Evolutionary conservation across 1,140 invertebrate species (phyloP), one percentile per base, ranked within the genome.

Genomic region (Musca domestica): DNA sequence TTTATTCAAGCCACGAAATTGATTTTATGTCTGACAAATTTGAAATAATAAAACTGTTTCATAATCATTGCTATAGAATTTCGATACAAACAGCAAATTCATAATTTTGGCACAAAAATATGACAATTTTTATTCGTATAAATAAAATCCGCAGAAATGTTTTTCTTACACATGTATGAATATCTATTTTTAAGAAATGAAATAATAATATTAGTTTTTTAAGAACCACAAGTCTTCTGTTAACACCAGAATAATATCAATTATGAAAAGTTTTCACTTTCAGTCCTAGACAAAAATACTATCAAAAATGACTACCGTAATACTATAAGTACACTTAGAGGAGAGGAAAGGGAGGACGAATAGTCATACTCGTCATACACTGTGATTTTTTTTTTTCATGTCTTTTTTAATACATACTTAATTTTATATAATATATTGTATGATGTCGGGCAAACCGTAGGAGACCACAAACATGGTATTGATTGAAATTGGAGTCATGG

Each of bases 291-390:
- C n/a, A 27, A 56, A 67, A 54, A 66, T 51, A 64, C 20, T 51
- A 56, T 56, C 34, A 64, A 64, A 64, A 68, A 64, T 64, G 20
- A 48, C 20, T 25, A 64, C 61, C 46, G 41, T 68, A 78, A 79
- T 79, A 79, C 77, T 80, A 80, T 80, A 80, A 80, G 77, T 80
- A 80, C 77, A 80, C 77, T 80, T 80, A 66, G 66, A 14, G 27
- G 56, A 30, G 34, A 17, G 56, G 27, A 27, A 54, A 14, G 17
- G 54, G 19, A 20, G 19, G 30, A 15, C 15, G 17, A 20, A 41
- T 27, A 51, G 15, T 9, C 7, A 41, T n/a, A n/a, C n/a, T 34
- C 17, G 27, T 2, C 56, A 34, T n/a, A 58, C 30, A 58, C 54
- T 41, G 10, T 41, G 27, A 61, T 2, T 41, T 30, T n/a, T n/a